Evolutionary conservation across 2,888 invertebrate genomes (phyloP), one percentile per base, ranked within the genome.

Genomic region (Bruchidius siliquastri): DNA sequence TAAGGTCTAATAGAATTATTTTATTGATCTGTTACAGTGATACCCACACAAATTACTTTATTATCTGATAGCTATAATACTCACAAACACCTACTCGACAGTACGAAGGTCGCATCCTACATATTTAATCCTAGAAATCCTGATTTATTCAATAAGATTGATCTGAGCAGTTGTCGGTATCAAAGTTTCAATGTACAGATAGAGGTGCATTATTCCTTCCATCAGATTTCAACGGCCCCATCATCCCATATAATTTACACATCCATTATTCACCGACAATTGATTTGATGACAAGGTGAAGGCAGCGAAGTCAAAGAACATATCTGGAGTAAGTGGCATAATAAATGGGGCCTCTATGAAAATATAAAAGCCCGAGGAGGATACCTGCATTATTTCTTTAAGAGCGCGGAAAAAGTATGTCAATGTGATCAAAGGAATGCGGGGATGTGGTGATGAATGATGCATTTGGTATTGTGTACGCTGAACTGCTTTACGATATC

Each of bases 231-330:
- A 21, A 69, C 66, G 49, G 71, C 32, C 49, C 22, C 70, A 30
- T 74, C 70, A 30, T 74, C 71, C 21, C 68, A 66, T 72, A 49
- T 72, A 71, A 72, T 74, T 72, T 74, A 6, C 71, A 22, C n/a
- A 13, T 74, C 20, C 70, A 74, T 74, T 67, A 72, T 74, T 74
- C 66, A 74, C 49, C 3, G 21, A 66, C 68, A 71, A 71, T 71
- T 67, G 71, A 72, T 71, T 69, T 26, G 71, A 72, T 72, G 72
- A 68, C 67, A 74, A 74, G 71, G 72, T 74, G 70, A n/a, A 22
- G 20, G 32, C 70, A 67, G 49, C 68, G 66, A 32, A 74, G 72
- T 74, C 72, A 72, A 74, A 72, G 72, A 72, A 72, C 21, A 20
- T 70, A 70, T 74, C 70, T 72, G 22, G 21, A 49, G 49, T 49